These are phyloP conservation scores for Cheilinus undulatus DNA, from an alignment of 2,113 vertebrate genomes.

Conservation along the genomic window DNA sequence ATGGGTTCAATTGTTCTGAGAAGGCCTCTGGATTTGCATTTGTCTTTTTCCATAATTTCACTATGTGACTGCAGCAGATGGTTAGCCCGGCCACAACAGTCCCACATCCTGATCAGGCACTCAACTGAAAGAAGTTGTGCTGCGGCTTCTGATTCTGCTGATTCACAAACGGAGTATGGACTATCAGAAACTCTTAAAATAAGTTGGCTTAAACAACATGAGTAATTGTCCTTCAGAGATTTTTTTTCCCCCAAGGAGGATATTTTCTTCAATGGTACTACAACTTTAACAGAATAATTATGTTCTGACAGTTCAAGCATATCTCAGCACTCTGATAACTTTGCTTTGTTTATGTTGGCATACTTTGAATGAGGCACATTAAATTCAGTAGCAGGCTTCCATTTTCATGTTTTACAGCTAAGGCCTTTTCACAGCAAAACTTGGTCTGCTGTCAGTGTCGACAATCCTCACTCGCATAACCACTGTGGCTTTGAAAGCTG, in stretches of 20 bases:
- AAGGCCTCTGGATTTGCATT: constrained; percentile 57
- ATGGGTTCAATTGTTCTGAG: constrained; percentile 30
- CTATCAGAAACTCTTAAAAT: constrained; percentile 32
- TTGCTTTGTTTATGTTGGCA: constrained; percentile 29
- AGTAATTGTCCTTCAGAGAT: constrained; percentile 20
- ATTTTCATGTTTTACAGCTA: constrained; percentile 53
- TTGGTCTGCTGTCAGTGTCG: constrained; percentile 63
- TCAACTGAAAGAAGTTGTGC: constrained; percentile 46
- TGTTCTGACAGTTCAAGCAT: not conserved
- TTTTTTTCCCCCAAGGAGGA: not conserved
- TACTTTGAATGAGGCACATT: constrained; percentile 63
- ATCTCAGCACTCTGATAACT: constrained; percentile 24
- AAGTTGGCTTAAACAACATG: constrained; percentile 19
- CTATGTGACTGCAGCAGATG: constrained; percentile 33
- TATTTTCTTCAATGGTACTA: constrained; percentile 6
- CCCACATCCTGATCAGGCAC: constrained; percentile 62
- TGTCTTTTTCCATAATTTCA: constrained; percentile 19
- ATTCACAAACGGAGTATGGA: constrained; percentile 27
- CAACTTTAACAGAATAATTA: constrained; percentile 36
- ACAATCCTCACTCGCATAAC: constrained; percentile 45
- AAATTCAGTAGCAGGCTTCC: constrained; percentile 44
- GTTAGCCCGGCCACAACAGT: constrained; percentile 26
- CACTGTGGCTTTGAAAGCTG: constrained; percentile 39
- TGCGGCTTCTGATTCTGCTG: constrained; percentile 33
- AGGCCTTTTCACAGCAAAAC: constrained; percentile 66